Conservation (phyloP, 2,797 vertebrate species). For the Centropyge bicolor region DNA sequence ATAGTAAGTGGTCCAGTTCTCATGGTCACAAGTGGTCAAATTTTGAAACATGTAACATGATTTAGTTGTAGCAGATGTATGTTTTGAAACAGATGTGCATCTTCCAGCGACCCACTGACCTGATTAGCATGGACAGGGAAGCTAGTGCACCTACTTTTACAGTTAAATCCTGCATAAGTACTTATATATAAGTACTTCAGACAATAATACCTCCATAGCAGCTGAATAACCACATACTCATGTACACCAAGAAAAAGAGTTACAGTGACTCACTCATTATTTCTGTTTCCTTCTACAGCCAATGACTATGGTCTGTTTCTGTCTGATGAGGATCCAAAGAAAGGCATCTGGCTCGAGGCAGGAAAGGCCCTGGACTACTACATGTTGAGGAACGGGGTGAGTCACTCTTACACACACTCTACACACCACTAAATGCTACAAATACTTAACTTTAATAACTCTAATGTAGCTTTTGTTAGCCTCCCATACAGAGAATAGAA, state of each 20-base stretch:
- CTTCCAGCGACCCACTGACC: constrained; percentile 10
- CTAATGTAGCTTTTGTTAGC: neutral
- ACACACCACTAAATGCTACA: neutral
- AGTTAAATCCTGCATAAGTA: constrained; percentile 5
- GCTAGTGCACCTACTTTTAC: neutral
- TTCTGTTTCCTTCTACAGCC: constrained; percentile 83
- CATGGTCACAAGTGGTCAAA: neutral
- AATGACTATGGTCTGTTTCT: constrained; percentile 97
- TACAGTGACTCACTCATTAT: constrained; percentile 14
- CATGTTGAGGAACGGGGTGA: constrained; percentile 98
- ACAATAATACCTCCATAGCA: neutral
- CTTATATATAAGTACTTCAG: neutral
- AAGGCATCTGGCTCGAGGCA: constrained; percentile 98
- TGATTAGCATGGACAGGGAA: constrained; percentile 1
- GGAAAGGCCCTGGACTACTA: constrained; percentile 99
- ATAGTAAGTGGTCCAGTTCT: neutral
- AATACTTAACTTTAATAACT: neutral
- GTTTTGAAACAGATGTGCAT: neutral
- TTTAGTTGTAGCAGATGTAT: constrained; percentile 8
- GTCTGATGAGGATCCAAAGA: constrained; percentile 98
- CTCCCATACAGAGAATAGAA: neutral
- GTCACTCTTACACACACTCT: constrained; percentile 55
- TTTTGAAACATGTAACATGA: constrained; percentile 9
- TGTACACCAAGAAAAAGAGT: constrained; percentile 15
- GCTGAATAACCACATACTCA: constrained; percentile 7